Conservation (phyloP, 2,113 vertebrate genomes). For the Menidia beryllina region DNA sequence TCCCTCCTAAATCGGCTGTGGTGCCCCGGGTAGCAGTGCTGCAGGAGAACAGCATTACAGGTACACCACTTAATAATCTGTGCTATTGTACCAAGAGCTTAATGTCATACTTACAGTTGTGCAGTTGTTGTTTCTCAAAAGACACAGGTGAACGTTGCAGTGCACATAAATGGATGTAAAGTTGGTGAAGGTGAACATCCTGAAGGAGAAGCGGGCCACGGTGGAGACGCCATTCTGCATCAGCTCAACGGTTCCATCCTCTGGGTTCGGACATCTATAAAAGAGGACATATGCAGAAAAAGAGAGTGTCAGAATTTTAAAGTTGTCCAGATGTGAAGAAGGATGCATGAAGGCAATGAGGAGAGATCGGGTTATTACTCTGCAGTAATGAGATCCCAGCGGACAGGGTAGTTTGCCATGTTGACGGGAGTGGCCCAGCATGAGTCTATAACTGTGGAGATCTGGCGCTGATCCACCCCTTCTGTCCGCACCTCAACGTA, state of each 20-base stretch:
- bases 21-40: constrained; percentile 61
- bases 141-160: constrained; percentile 77
- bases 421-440: constrained; percentile 80
- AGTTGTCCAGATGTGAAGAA: not conserved
- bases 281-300: not conserved
- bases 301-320: not conserved
- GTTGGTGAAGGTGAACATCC: constrained; percentile 71
- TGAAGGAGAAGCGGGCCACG: constrained; percentile 75
- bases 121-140: constrained; percentile 54
- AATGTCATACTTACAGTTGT: constrained; percentile 49
- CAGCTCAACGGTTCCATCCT: constrained; percentile 69
- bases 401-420: constrained; percentile 26
- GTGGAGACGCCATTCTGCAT: constrained; percentile 72
- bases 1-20: constrained; percentile 37
- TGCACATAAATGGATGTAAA: constrained; percentile 70
- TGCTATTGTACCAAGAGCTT: not conserved
- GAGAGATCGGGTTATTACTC: constrained; percentile 49
- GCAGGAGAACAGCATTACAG: constrained; percentile 12
- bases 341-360: not conserved
- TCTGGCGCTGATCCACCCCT: constrained; percentile 68
- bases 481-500: constrained; percentile 69
- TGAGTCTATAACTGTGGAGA: constrained; percentile 65
- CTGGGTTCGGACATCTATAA: constrained; percentile 74
- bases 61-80: too few species aligned
- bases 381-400: constrained; percentile 69